Conservation (phyloP, 2,888 invertebrate genomes). For the Drosophila setosimentum region DNA sequence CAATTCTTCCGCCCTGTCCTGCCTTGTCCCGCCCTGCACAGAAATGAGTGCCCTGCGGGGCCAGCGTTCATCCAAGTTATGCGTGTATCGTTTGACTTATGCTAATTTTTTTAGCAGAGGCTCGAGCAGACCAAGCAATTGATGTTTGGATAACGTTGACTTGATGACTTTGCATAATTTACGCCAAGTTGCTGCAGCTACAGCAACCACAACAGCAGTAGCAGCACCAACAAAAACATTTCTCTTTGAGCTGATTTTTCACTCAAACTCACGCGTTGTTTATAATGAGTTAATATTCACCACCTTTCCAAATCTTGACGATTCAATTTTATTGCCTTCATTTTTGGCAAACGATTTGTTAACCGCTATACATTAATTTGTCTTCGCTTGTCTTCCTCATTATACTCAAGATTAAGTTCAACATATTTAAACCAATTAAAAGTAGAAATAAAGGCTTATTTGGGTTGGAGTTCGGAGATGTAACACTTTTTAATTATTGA, state of each 20-base stretch:
- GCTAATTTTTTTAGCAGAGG: slow-evolving; percentile 74
- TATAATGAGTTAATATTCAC: slow-evolving; percentile 78
- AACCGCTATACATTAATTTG: slow-evolving; percentile 40
- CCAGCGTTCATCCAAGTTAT: slow-evolving; percentile 50
- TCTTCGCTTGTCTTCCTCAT: slow-evolving; percentile 28
- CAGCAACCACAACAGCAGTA: slow-evolving; percentile 21
- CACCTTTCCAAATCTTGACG: slow-evolving; percentile 63
- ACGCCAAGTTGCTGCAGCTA: slow-evolving; percentile 49
- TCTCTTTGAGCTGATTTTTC: slow-evolving; percentile 71
- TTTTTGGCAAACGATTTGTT: slow-evolving; percentile 59
- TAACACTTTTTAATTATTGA: neutral
- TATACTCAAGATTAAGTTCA: neutral
- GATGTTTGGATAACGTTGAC: slow-evolving; percentile 81
- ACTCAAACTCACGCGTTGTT: slow-evolving; percentile 66
- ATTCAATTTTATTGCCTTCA: slow-evolving; percentile 67
- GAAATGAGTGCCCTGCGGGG: slow-evolving; percentile 55
- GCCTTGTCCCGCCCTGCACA: slow-evolving; percentile 27
- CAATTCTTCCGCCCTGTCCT: slow-evolving; percentile 38
- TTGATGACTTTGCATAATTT: slow-evolving; percentile 81
- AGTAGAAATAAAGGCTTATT: neutral
- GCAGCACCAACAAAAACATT: slow-evolving; percentile 17
- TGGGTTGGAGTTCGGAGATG: neutral
- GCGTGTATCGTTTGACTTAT: slow-evolving; percentile 69
- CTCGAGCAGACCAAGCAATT: slow-evolving; percentile 61
- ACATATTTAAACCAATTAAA: slow-evolving; percentile 4